phyloP scores from a whole-genome alignment of 2,888 invertebrate genomes.

The Eilema caniola region DNA sequence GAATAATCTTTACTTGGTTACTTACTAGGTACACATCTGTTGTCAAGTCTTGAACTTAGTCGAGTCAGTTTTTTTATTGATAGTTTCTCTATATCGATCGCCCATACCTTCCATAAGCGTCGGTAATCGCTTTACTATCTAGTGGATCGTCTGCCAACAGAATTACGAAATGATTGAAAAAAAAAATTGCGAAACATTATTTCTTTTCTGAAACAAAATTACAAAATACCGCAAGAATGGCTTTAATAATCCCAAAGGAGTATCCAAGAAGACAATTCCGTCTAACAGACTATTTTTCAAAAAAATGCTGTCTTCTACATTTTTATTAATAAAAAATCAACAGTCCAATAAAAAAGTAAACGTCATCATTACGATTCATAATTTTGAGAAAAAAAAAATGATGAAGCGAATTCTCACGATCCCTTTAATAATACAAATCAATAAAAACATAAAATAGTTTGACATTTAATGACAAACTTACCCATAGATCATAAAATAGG shows the following conservation, averaged over 20 bases:
- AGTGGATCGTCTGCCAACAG: too few species aligned
- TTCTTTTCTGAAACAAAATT: not conserved
- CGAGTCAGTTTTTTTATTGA: too few species aligned
- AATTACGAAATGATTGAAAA: too few species aligned
- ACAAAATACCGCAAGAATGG: not conserved
- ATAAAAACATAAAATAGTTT: conserved; percentile 82
- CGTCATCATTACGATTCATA: conserved; percentile 75
- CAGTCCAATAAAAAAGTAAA: conserved; percentile 64
- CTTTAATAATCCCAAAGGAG: not conserved
- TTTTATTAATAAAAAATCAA: conserved; percentile 16
- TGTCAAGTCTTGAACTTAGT: too few species aligned
- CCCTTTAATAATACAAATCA: conserved; percentile 67
- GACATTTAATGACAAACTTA: conserved; percentile 80
- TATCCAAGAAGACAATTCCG: conserved; percentile 31
- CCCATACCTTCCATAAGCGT: too few species aligned
- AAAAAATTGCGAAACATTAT: too few species aligned
- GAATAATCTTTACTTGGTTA: too few species aligned
- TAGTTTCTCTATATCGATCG: too few species aligned
- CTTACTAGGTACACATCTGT: too few species aligned
- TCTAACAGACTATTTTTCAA: not conserved
- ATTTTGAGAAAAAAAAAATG: conserved; percentile 44
- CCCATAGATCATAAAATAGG: conserved; percentile 61
- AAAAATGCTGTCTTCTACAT: not conserved
- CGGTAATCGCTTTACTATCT: too few species aligned
- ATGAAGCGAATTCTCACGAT: conserved; percentile 72